These are phyloP conservation scores for Rotaria magnacalcarata DNA, from an alignment of 2,888 invertebrate genomes.

Conservation along the genomic window DNA sequence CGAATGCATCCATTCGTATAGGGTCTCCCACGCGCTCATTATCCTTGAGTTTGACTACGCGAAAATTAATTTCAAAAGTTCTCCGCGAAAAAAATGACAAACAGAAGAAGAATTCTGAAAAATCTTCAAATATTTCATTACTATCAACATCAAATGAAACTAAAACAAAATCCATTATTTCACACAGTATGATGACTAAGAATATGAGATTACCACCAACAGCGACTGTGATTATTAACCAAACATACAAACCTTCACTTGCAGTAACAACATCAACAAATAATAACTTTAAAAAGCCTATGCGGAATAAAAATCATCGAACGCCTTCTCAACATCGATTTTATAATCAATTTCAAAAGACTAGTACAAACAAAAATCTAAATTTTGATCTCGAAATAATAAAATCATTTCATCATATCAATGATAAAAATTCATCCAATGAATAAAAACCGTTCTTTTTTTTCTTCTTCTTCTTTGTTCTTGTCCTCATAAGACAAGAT, in stretches of 20 bases:
- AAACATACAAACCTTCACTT: not conserved
- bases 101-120: not conserved
- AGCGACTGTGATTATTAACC: not conserved
- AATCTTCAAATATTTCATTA: not conserved
- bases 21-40: not conserved
- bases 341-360: not conserved
- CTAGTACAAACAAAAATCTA: not conserved
- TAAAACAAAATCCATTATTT: not conserved
- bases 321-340: not conserved
- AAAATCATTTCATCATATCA: not conserved
- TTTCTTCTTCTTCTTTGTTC: too few species aligned
- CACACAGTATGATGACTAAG: too few species aligned
- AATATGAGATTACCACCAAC: not conserved
- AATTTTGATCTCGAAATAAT: not conserved
- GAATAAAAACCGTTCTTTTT: not conserved
- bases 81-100: not conserved
- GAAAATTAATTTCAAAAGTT: not conserved
- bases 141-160: not conserved
- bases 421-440: not conserved
- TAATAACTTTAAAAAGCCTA: not conserved
- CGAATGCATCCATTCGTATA: not conserved
- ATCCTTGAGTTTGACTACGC: not conserved
- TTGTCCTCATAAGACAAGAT: not conserved
- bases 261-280: not conserved
- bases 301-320: too few species aligned